A percentile compares a stretch with the other conserved stretches of the same genome.
phyloP scores from a whole-genome alignment of 37 sponge, comb jelly and placozoan genomes.

The Geodia barretti region DNA sequence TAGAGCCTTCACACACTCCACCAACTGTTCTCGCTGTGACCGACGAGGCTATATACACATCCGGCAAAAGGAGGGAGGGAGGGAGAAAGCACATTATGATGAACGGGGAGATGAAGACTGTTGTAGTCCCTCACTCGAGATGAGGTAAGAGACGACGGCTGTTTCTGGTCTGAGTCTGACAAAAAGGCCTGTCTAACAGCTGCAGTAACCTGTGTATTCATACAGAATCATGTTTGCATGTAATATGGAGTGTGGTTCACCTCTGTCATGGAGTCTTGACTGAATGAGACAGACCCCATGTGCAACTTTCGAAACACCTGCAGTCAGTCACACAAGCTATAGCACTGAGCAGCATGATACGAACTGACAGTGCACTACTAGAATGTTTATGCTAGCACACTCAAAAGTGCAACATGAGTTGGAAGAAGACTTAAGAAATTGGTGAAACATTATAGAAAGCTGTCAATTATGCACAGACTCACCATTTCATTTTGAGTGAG shows the following conservation, averaged over 20 bases:
- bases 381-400: no score
- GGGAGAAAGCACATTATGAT: background rate
- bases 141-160: background rate
- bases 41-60: background rate
- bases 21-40: background rate
- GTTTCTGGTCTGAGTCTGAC: background rate
- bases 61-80: conserved; percentile 5
- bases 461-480: background rate
- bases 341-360: no score
- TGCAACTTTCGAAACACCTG: conserved; percentile 89
- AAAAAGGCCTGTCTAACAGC: background rate
- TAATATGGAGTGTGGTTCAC: conserved; percentile 26
- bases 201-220: background rate
- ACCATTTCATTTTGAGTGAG: conserved; percentile 97
- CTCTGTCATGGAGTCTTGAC: conserved; percentile 77
- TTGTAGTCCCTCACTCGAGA: background rate
- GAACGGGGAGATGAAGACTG: background rate
- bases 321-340: background rate
- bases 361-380: no score
- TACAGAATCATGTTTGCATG: background rate
- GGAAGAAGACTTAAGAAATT: no score
- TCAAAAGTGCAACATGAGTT: no score
- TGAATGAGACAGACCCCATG: conserved; percentile 79
- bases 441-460: no score
- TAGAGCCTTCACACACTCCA: conserved; percentile 83